A percentile compares a stretch with the other conserved stretches of the same genome.
Conservation (phyloP, 30 jellyfish, hydroid and myxozoan species). For the Rhopilema esculentum region DNA sequence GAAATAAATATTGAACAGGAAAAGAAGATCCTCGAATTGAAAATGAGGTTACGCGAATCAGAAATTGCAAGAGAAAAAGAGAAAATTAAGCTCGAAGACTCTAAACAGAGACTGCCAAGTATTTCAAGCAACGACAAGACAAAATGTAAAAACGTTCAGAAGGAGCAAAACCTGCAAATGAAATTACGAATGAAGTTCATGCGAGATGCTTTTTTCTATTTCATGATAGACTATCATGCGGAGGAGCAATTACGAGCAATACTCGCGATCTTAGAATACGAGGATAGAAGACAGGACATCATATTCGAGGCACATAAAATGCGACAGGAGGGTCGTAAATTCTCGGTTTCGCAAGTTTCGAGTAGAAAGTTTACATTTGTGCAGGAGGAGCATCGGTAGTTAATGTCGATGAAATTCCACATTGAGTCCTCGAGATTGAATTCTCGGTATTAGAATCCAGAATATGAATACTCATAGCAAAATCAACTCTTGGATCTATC, state of each 20-base stretch:
- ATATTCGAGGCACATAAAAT: constrained; percentile 87
- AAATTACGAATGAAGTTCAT: constrained; percentile 83
- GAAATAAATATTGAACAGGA: constrained; percentile 48
- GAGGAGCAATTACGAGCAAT: constrained; percentile 96
- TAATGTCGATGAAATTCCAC: background rate
- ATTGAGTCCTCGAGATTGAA: background rate
- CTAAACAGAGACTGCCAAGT: background rate
- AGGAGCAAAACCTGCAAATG: constrained; percentile 72
- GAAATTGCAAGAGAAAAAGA: constrained; percentile 1
- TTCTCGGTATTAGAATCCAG: too few relatives aligned
- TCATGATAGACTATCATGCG: constrained; percentile 95
- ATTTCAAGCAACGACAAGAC: background rate
- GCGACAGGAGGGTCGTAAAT: constrained; percentile 85
- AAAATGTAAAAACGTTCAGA: constrained; percentile 37
- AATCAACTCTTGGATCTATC: too few relatives aligned
- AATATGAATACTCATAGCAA: too few relatives aligned
- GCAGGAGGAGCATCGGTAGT: constrained; percentile 72
- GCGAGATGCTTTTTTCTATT: constrained; percentile 93
- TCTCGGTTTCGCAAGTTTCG: constrained; percentile 87
- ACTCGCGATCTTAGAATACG: constrained; percentile 92
- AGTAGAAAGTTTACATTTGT: constrained; percentile 89
- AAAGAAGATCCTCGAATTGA: constrained; percentile 38
- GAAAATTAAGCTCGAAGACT: background rate
- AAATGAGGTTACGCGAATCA: constrained; percentile 17
- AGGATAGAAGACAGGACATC: constrained; percentile 87